Evolutionary conservation across 1,140 invertebrate species (phyloP), one percentile per base, ranked within the genome.

Genomic region (Philopotamus ludificatus): DNA sequence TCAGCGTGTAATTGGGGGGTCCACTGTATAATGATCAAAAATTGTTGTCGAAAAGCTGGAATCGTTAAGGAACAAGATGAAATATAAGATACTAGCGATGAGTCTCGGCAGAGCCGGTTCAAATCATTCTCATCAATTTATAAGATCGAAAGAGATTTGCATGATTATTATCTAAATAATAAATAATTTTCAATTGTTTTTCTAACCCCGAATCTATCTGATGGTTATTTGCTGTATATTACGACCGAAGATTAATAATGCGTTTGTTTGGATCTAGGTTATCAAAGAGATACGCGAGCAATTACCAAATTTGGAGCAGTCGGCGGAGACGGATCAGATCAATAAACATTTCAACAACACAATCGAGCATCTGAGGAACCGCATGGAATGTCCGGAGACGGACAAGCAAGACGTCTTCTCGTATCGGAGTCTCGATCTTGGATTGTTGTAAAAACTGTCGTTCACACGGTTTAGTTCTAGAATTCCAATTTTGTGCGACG

Each of bases 321-420:
- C 89, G 59, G 94, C 97, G 73, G 96, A 98, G 77, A 93, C 93
- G 1, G 95, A 98, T 73, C 94, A 97, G 79, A 96, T 98, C 66
- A 92, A 92, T 57, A 94, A 94, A 74, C 94, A 98, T 79, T 95
- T 97, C 76, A 88, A 88, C 67, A 94, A 94, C 74, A 94, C 92
- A 0, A 75, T 95, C 63, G 88, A 90, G 62, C 91, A 94, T 75
- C 80, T 94, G 53, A 82, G 80, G 71, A 84, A 82, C 71, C 79
- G 87, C 65, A 82, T 87, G 75, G 87, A 88, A 70, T 84, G 81
- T 65, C 81, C 84, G 2, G 84, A 86, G 67, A 81, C 85, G 1
- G 86, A 89, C 39, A n/a, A n/a, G n/a, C n/a, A 81, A 82, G 2
- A 75, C 18, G 57, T 21, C 18, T 15, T 86, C n/a, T 82, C 82